Conservation (phyloP, 1,140 invertebrate species). For the Dryas iulia region DNA sequence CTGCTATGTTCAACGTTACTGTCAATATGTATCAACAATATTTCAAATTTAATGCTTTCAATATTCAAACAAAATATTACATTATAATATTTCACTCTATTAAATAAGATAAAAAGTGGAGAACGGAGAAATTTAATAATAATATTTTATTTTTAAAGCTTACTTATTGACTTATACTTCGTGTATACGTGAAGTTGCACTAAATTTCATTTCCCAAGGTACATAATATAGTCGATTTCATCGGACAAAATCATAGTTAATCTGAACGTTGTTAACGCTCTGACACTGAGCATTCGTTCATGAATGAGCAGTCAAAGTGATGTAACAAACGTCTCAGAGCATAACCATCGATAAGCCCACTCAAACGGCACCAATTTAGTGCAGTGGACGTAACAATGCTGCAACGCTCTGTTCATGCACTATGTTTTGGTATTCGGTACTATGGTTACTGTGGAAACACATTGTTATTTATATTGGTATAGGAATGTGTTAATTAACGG, state of each 20-base stretch:
- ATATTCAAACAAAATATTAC: too few relatives aligned
- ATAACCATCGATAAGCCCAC: conserved; percentile 28
- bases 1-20: too few relatives aligned
- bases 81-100: too few relatives aligned
- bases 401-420: conserved; percentile 7
- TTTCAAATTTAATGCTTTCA: too few relatives aligned
- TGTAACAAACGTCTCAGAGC: conserved; percentile 35
- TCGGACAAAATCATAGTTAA: conserved; percentile 2
- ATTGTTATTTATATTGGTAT: not conserved
- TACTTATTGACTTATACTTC: too few relatives aligned
- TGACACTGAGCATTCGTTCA: conserved; percentile 31
- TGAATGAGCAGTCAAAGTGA: conserved; percentile 48
- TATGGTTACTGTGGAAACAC: not conserved
- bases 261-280: conserved; percentile 19
- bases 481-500: not conserved
- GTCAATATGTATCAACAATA: too few relatives aligned
- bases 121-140: too few relatives aligned
- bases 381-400: conserved; percentile 23
- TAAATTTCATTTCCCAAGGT: too few relatives aligned
- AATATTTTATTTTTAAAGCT: too few relatives aligned
- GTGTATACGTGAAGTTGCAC: too few relatives aligned
- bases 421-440: not conserved
- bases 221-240: conserved; percentile 5
- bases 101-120: too few relatives aligned
- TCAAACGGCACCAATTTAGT: conserved; percentile 29